These are phyloP conservation scores for Phylloscopus trochiloides DNA, from an alignment of 2,113 vertebrate species.

Conservation along the genomic window DNA sequence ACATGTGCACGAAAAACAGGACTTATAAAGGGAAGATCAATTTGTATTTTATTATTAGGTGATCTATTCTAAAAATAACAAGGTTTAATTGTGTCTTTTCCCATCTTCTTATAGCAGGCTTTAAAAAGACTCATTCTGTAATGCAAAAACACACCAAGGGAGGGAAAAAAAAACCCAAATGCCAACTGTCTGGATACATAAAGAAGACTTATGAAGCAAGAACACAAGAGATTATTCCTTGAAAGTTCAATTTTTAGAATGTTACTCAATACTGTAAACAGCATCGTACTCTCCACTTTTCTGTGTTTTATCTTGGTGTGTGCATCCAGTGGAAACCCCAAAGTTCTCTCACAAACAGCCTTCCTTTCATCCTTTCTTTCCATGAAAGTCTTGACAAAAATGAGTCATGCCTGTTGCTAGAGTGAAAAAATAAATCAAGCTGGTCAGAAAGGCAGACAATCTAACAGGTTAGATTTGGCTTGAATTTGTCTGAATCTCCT, in stretches of 20 bases:
- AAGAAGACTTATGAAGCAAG: neutral
- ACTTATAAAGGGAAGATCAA: neutral
- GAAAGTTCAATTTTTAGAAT: neutral
- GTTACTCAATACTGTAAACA: neutral
- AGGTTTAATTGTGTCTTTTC: neutral
- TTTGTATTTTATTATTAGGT: neutral
- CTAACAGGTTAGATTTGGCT: neutral
- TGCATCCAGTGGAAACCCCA: neutral
- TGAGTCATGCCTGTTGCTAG: slow-evolving; percentile 15
- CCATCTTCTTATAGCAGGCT: neutral
- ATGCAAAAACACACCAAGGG: neutral
- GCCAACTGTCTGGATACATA: neutral
- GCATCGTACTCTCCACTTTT: neutral
- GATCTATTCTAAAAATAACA: neutral
- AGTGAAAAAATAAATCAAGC: neutral
- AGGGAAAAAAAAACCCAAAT: neutral
- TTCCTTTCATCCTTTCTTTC: slow-evolving; percentile 14
- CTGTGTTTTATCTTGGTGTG: neutral
- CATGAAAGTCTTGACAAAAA: slow-evolving; percentile 16
- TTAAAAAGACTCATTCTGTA: neutral
- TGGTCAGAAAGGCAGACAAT: neutral
- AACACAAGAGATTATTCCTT: neutral
- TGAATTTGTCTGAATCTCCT: neutral
- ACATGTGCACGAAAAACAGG: neutral
- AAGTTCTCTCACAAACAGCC: neutral